A percentile compares a stretch with the other conserved stretches of the same genome.
phyloP scores from a whole-genome alignment of 2,113 vertebrate species.

The Phaetusa simplex region DNA sequence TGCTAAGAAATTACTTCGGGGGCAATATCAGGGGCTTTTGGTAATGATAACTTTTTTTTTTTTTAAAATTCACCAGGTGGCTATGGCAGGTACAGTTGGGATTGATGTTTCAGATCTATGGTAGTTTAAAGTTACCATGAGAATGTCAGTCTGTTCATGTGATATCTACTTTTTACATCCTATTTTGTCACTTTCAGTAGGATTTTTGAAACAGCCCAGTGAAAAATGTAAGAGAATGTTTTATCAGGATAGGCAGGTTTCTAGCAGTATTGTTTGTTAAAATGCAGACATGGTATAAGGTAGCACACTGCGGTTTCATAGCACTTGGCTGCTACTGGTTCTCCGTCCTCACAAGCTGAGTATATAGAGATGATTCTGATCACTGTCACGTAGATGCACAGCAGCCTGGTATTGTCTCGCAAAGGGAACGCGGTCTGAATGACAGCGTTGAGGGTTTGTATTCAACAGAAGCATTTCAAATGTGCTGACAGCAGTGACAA shows the following conservation, averaged over 20 bases:
- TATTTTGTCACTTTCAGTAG: neutral
- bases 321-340: neutral
- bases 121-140: neutral
- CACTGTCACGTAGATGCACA: neutral
- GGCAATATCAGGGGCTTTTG: neutral
- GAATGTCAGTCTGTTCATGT: neutral
- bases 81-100: neutral
- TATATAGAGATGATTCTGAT: neutral
- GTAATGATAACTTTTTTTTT: neutral
- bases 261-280: neutral
- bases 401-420: neutral
- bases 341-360: neutral
- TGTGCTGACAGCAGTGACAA: constrained; percentile 36
- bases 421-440: neutral
- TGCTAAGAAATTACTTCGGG: neutral
- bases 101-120: neutral
- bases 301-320: neutral
- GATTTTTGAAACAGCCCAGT: neutral
- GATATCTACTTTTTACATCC: neutral
- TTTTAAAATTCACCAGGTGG: neutral
- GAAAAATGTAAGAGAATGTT: neutral
- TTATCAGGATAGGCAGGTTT: neutral
- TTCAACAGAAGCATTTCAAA: constrained; percentile 18
- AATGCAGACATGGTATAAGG: neutral
- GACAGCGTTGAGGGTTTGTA: neutral